phyloP scores from a whole-genome alignment of 2,888 invertebrate species.

The Lasioglossum calceatum region DNA sequence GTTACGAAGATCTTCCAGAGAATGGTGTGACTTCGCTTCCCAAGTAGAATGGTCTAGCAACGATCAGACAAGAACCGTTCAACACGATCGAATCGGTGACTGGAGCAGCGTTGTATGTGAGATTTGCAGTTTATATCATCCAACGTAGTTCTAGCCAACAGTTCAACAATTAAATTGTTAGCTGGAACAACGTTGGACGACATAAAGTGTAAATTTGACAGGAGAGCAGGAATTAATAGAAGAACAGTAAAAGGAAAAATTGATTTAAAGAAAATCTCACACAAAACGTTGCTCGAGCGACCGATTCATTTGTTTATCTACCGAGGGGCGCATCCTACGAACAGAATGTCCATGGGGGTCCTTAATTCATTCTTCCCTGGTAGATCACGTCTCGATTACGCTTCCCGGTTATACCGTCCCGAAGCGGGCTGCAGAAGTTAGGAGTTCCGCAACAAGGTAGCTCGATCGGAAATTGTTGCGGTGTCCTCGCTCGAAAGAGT shows the following conservation, averaged over 20 bases:
- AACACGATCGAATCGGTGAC: no score
- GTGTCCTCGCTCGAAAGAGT: not conserved
- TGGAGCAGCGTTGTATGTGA: no score
- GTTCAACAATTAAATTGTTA: no score
- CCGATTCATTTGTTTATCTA: no score
- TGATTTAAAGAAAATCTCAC: no score
- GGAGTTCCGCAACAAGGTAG: not conserved
- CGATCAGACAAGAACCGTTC: not conserved
- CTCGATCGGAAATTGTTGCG: not conserved
- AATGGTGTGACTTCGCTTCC: not conserved
- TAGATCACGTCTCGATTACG: not conserved
- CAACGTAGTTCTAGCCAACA: no score
- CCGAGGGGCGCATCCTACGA: not conserved
- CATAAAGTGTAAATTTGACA: no score
- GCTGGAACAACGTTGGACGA: no score
- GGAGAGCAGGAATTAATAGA: no score
- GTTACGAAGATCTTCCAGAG: not conserved
- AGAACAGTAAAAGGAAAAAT: no score
- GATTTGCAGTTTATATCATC: no score
- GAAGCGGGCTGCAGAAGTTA: not conserved
- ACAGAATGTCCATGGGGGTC: not conserved
- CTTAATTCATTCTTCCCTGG: not conserved
- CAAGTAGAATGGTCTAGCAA: not conserved
- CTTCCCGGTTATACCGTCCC: not conserved
- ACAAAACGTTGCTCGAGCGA: no score